phyloP scores from a whole-genome alignment of 2,797 vertebrate species.

The Lophius americanus region DNA sequence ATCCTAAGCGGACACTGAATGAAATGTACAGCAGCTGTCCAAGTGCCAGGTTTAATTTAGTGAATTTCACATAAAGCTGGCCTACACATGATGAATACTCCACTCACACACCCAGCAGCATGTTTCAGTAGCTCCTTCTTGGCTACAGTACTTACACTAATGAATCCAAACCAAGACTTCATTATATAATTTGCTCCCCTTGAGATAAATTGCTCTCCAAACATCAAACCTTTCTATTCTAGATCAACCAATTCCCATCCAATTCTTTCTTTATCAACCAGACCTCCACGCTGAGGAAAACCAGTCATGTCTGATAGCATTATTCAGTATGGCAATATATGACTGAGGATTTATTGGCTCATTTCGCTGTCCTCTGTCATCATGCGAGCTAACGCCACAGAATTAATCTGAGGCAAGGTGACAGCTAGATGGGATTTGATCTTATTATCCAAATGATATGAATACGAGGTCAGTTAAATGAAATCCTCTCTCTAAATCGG shows the following conservation, averaged over 20 bases:
- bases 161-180: neutral
- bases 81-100: neutral
- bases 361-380: too few species aligned
- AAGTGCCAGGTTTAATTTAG: neutral
- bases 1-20: neutral
- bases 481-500: too few species aligned
- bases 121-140: neutral
- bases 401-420: too few species aligned
- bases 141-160: constrained; percentile 7
- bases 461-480: neutral
- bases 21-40: neutral
- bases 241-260: neutral
- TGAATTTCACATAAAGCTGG: neutral
- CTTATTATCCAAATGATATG: neutral
- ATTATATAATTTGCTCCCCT: neutral
- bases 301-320: too few species aligned
- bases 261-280: neutral
- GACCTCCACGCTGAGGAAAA: too few species aligned
- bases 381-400: too few species aligned
- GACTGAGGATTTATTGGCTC: too few species aligned
- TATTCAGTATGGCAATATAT: too few species aligned
- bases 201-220: neutral
- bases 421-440: neutral
- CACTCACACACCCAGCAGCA: neutral
- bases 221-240: neutral